Percentiles rank a stretch among this genome's conserved stretches.
These are phyloP conservation scores for Acleris literana DNA, from an alignment of 2,888 invertebrate species.

Conservation along the genomic window DNA sequence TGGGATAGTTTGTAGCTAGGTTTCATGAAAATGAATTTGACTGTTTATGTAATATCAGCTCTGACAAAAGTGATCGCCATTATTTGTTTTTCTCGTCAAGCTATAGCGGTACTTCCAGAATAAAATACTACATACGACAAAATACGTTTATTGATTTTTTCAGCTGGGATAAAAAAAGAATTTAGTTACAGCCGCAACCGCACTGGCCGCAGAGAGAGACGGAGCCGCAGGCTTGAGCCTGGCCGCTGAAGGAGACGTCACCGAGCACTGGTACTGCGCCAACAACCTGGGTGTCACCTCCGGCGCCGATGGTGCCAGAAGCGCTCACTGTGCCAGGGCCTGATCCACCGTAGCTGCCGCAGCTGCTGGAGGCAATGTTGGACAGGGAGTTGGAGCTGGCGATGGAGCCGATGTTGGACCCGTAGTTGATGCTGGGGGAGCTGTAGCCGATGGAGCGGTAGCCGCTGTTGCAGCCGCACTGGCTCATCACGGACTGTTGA, in stretches of 20 bases:
- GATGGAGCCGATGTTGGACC: background rate
- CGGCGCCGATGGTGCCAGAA: slow-evolving; percentile 10
- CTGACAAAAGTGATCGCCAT: too few relatives aligned
- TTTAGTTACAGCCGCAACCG: slow-evolving; percentile 20
- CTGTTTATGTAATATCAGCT: too few relatives aligned
- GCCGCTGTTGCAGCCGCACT: background rate
- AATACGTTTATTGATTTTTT: background rate
- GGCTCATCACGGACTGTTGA: slow-evolving; percentile 22
- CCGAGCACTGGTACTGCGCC: slow-evolving; percentile 29
- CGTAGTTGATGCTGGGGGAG: background rate
- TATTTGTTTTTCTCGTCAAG: too few relatives aligned
- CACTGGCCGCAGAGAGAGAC: slow-evolving; percentile 33
- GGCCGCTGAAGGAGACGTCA: slow-evolving; percentile 20
- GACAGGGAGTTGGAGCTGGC: too few relatives aligned
- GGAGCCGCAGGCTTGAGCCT: slow-evolving; percentile 13
- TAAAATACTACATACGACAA: background rate
- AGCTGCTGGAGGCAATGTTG: background rate
- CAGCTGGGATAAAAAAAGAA: too few relatives aligned
- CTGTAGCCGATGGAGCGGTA: background rate
- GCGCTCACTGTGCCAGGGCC: slow-evolving; percentile 23
- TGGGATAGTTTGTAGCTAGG: too few relatives aligned
- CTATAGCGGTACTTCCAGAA: background rate
- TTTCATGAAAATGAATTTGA: too few relatives aligned
- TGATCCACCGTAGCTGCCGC: slow-evolving; percentile 25
- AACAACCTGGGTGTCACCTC: slow-evolving; percentile 22